Base-by-base conservation (phyloP, 1,140 invertebrate species). In the Sogatella furcifera region DNA sequence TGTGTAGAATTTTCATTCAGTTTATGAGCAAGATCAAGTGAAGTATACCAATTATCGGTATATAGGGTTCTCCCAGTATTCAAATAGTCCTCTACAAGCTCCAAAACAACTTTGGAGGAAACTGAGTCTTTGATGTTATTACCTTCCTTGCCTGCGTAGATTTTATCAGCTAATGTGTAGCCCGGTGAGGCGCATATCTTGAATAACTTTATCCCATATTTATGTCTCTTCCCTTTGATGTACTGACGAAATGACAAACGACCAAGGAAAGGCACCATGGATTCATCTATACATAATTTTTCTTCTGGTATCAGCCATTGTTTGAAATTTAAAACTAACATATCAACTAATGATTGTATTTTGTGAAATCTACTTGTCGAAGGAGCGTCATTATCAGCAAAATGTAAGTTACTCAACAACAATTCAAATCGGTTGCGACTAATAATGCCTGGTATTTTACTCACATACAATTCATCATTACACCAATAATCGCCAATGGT, bases 171-270 rank as follows among this genome's bases (percentile, higher is more conserved):
- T 61, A 60, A 63, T 52, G 59, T 62, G 64, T 70, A 62, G 19
- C 68, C 61, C 52, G 63, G 53, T 59, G 64, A 49, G 54, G 57
- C 55, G 41, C 65, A 70, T 14, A 75, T 56, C 46, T 65, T 67
- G 56, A 66, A 72, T n/a, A 49, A 22, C 15, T 49, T 49, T 9
- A 49, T 49, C 14, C 70, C 67, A 64, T 69, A 73, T 55, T 68
- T 65, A 24, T 68, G 56, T 31, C 64, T 63, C 60, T 74, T 73
- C 10, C 59, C 63, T 24, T 69, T 66, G 24, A 71, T 72, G 57
- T 73, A 75, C 58, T 73, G 70, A 31, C 64, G 67, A 41, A 73
- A 68, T 17, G 42, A 52, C 14, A 73, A 57, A n/a, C 69, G 46
- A 10, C 71, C 70, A 65, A 67, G 61, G 53, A 71, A 73, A 11